Conservation (phyloP, 2,113 vertebrate genomes). For the Pavo muticus region DNA sequence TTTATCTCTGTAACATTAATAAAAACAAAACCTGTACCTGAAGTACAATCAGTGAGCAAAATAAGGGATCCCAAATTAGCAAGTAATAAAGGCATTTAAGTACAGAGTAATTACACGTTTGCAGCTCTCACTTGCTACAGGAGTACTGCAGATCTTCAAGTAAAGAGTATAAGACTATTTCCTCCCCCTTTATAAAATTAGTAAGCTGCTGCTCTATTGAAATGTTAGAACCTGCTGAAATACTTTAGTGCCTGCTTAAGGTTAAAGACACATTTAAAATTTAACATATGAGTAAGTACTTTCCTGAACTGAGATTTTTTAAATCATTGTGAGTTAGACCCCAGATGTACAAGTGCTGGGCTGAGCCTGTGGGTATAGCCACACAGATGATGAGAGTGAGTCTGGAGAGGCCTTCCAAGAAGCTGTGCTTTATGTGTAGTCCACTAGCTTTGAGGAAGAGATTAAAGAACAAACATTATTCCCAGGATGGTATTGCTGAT, state of each 20-base stretch:
- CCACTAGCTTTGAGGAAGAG: background rate
- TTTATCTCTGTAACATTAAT: background rate
- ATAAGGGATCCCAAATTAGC: background rate
- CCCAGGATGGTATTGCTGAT: slow-evolving; percentile 5
- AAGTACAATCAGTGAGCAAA: background rate
- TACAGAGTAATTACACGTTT: background rate
- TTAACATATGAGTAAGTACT: background rate
- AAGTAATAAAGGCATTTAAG: background rate
- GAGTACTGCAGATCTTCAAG: background rate
- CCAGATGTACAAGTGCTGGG: background rate
- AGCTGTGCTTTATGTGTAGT: background rate
- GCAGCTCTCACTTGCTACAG: background rate
- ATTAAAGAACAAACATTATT: slow-evolving; percentile 16
- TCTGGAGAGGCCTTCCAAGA: background rate
- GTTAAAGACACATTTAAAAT: background rate
- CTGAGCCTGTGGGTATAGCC: background rate
- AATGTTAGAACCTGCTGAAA: background rate
- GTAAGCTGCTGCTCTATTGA: background rate
- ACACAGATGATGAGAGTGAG: background rate
- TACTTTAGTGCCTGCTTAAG: background rate
- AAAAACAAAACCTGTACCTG: background rate
- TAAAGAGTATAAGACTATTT: background rate
- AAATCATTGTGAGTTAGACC: background rate
- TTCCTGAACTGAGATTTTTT: background rate
- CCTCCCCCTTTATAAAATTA: background rate